phyloP scores from a whole-genome alignment of 2,888 invertebrate species.

The Pediacus dermestoides region DNA sequence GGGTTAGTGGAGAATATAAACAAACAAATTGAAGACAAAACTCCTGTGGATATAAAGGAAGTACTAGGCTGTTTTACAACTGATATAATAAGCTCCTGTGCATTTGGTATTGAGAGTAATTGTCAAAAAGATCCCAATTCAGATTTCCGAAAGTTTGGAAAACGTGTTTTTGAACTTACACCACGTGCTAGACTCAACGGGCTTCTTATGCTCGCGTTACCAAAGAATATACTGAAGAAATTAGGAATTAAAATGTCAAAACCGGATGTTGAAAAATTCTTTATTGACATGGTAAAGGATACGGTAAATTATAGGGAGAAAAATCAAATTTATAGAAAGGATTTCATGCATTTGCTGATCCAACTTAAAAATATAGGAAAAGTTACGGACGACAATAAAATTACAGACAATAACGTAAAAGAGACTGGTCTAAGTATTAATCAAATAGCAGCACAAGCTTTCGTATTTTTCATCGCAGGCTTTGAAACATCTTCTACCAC shows the following conservation, averaged over 20 bases:
- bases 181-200: too few relatives aligned
- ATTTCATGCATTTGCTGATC: constrained; percentile 55
- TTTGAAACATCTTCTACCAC: constrained; percentile 25
- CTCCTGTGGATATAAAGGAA: too few relatives aligned
- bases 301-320: constrained; percentile 49
- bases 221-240: constrained; percentile 18
- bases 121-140: too few relatives aligned
- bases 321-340: constrained; percentile 50
- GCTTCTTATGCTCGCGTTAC: constrained; percentile 20
- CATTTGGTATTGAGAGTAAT: too few relatives aligned
- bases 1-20: too few relatives aligned
- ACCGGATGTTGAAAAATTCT: constrained; percentile 45
- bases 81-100: too few relatives aligned
- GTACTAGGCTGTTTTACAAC: too few relatives aligned
- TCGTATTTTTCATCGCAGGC: constrained; percentile 23
- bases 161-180: too few relatives aligned
- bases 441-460: constrained; percentile 22
- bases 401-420: constrained; percentile 11
- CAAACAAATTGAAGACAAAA: too few relatives aligned
- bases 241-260: constrained; percentile 28
- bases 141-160: too few relatives aligned
- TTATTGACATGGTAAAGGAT: too few relatives aligned
- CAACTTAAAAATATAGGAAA: constrained; percentile 47
- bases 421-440: constrained; percentile 18
- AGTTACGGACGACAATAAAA: constrained; percentile 36